phyloP scores from a whole-genome alignment of 2,797 vertebrate genomes.

The Chromis chromis region DNA sequence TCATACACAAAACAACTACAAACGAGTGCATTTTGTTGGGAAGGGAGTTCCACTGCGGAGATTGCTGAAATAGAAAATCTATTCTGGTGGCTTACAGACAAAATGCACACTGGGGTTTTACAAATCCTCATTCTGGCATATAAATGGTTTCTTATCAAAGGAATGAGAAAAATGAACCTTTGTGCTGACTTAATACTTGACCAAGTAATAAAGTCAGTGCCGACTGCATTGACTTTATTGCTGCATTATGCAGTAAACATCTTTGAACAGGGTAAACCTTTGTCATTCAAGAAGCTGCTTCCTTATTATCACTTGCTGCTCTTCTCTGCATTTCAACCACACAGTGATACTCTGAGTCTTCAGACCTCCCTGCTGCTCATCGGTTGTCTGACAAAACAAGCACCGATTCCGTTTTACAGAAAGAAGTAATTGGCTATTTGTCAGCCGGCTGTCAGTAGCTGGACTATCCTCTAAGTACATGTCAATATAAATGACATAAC shows the following conservation, averaged over 20 bases:
- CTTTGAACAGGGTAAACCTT: conserved; percentile 1
- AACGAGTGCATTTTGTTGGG: too few species aligned
- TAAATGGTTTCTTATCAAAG: neutral
- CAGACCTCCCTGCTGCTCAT: neutral
- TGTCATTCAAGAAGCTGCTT: conserved; percentile 11
- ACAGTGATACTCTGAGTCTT: neutral
- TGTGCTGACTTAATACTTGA: neutral
- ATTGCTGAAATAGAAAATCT: too few species aligned
- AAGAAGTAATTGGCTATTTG: too few species aligned
- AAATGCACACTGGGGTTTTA: neutral
- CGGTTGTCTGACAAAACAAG: neutral
- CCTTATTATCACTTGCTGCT: conserved; percentile 7
- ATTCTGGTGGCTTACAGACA: too few species aligned
- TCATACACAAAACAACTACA: too few species aligned
- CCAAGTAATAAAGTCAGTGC: neutral
- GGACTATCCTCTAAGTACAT: too few species aligned
- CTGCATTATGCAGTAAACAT: neutral
- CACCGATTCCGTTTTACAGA: too few species aligned
- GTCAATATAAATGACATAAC: too few species aligned
- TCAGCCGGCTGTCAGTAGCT: too few species aligned
- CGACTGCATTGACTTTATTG: too few species aligned
- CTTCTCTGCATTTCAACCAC: neutral
- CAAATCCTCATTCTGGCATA: neutral
- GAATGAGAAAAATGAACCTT: neutral
- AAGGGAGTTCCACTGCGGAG: too few species aligned